Evolutionary conservation across 2,113 vertebrate species (phyloP).

Genomic region (Eretmochelys imbricata): DNA sequence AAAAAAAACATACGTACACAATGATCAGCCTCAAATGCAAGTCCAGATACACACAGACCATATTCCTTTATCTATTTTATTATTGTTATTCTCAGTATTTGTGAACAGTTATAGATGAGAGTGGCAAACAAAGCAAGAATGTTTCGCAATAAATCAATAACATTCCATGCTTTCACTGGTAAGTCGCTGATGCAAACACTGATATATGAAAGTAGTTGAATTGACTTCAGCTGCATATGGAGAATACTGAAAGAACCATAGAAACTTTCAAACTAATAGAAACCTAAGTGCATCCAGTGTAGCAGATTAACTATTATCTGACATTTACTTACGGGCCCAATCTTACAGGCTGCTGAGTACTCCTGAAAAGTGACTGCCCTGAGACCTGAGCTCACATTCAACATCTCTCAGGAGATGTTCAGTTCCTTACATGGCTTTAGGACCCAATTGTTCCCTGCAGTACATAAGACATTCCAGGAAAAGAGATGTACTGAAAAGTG

Average conservation of each 20-base stretch:
- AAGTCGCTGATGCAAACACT: slow-evolving; percentile 8
- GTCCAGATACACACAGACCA: not conserved
- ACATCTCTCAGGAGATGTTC: not conserved
- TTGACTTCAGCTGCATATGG: not conserved
- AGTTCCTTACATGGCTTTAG: not conserved
- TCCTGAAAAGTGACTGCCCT: not conserved
- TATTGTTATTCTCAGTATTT: not conserved
- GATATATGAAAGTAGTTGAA: not conserved
- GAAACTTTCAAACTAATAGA: not conserved
- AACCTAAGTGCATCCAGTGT: not conserved
- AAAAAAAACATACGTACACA: not conserved
- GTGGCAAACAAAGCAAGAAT: not conserved
- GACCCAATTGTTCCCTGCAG: not conserved
- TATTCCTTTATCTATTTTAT: slow-evolving; percentile 24
- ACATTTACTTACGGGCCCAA: not conserved
- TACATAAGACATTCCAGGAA: not conserved
- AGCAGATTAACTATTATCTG: not conserved
- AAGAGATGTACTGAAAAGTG: not conserved
- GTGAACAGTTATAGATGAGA: not conserved
- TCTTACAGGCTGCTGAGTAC: not conserved
- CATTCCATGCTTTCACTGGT: not conserved
- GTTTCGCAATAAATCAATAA: slow-evolving; percentile 34
- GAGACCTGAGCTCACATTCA: not conserved
- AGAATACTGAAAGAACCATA: slow-evolving; percentile 2
- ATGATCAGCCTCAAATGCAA: not conserved